Evolutionary conservation across 2,797 vertebrate genomes (phyloP).

Genomic region (Zenarchopterus dispar): DNA sequence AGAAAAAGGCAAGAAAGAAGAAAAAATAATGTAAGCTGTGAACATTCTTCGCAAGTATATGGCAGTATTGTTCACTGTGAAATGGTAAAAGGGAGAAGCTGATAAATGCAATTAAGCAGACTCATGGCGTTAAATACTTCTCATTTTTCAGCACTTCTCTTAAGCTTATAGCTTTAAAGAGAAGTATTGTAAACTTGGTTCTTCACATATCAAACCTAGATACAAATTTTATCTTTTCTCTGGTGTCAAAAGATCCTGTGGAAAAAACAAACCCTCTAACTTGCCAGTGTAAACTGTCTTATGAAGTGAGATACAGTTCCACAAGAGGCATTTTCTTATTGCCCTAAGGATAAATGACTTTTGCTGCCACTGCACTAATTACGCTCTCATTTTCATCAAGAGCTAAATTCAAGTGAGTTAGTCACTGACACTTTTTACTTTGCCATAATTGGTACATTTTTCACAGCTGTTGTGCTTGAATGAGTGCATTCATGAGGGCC

Average conservation of each 20-base stretch:
- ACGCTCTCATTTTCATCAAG: constrained; percentile 35
- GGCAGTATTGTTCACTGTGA: constrained; percentile 36
- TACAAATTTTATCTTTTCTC: constrained; percentile 8
- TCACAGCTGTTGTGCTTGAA: constrained; percentile 5
- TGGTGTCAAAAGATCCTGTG: constrained; percentile 4
- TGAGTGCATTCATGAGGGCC: no score
- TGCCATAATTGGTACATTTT: constrained; percentile 29
- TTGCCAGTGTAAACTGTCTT: constrained; percentile 3
- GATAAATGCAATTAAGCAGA: constrained; percentile 58
- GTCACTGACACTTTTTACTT: constrained; percentile 32
- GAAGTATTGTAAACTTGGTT: constrained; percentile 11
- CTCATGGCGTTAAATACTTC: constrained; percentile 58
- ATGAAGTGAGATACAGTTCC: constrained; percentile 10
- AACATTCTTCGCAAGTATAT: constrained; percentile 49
- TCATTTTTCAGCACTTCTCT: constrained; percentile 41
- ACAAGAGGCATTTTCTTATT: constrained; percentile 21
- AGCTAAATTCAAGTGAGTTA: constrained; percentile 32
- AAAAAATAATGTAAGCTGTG: constrained; percentile 47
- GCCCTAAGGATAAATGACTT: constrained; percentile 21
- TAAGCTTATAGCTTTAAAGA: constrained; percentile 28
- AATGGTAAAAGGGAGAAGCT: constrained; percentile 50
- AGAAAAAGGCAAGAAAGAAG: constrained; percentile 30
- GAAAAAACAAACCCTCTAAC: neutral
- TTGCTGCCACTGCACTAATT: constrained; percentile 24
- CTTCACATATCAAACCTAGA: constrained; percentile 15